Conservation (phyloP, 2,888 invertebrate genomes). For the Abrostola tripartita region DNA sequence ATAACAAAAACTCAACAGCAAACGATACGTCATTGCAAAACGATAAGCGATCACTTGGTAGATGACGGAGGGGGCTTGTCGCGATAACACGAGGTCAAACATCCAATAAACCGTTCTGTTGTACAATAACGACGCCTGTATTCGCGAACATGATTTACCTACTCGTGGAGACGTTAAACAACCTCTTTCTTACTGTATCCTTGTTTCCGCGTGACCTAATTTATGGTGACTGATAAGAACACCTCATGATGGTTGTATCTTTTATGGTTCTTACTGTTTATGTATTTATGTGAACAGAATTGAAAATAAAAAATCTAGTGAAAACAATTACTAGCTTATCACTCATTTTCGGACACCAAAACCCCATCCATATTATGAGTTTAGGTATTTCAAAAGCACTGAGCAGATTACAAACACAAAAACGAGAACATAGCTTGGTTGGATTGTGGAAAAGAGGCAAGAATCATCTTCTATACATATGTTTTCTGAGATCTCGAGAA, state of each 20-base stretch:
- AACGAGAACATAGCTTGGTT: neutral
- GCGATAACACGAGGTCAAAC: constrained; percentile 83
- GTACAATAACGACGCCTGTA: constrained; percentile 65
- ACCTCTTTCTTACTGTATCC: constrained; percentile 36
- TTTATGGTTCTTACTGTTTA: too few relatives aligned
- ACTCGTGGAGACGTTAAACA: constrained; percentile 39
- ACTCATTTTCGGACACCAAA: too few relatives aligned
- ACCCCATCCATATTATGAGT: too few relatives aligned
- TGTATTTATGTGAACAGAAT: too few relatives aligned
- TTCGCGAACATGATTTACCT: constrained; percentile 72
- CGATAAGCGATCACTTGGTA: constrained; percentile 75
- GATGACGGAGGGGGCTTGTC: constrained; percentile 81
- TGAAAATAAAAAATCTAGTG: too few relatives aligned
- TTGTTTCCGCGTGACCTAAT: constrained; percentile 39
- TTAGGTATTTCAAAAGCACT: too few relatives aligned
- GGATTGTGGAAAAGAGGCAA: constrained; percentile 10
- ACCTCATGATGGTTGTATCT: constrained; percentile 23
- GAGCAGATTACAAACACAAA: too few relatives aligned
- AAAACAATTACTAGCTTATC: too few relatives aligned
- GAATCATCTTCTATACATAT: constrained; percentile 22
- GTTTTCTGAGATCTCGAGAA: constrained; percentile 48
- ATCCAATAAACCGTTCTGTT: constrained; percentile 69
- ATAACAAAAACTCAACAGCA: constrained; percentile 30
- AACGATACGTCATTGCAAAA: constrained; percentile 50
- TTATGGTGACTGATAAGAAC: constrained; percentile 43